Base-by-base conservation (phyloP, 2,888 invertebrate species). In the Cacoxenus indagator region DNA sequence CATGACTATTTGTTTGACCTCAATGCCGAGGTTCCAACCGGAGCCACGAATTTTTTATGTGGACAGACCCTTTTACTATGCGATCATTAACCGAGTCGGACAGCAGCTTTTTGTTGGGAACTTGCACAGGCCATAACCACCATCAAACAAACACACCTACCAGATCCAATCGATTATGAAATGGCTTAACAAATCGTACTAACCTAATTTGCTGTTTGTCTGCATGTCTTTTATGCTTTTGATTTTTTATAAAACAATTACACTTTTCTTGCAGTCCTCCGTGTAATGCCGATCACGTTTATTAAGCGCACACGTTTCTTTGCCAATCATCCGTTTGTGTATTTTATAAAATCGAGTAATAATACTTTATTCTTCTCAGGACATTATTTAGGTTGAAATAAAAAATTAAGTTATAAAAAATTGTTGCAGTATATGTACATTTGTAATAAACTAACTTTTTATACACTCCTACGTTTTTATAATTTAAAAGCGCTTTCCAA, bases 321-420 rank as follows among this genome's bases (percentile, higher is more conserved):
- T 66, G 82, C 75, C 9, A 76, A 65, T 37, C 82, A 75, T 67
- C 76, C 78, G 4, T 82, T 83, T 67, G 43, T 74, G 19, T 84
- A 72, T 62, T 66, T 67, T 27, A 65, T 82, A 11, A 78, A 71
- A 65, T 71, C 74, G 1, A 54, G 67, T 37, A 61, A 55, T 1
- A 70, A 76, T 69, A 55, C 76, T 17, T 45, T 70, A 37, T 57
- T 80, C 55, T 81, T 83, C 66, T 59, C 72, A 51, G 82, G 83
- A 59, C 75, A 71, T 27, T 67, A 78, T 43, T 51, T 73, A 66
- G 71, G 71, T 61, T 76, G 24, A 69, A 29, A 59, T 19, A 27
- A 11, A 37, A 0, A 0, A 37, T 14, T 37, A 37, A 4, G n/a
- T n/a, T n/a, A n/a, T n/a, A n/a, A n/a, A n/a, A n/a, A n/a, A n/a